phyloP scores from a whole-genome alignment of 2,797 vertebrate species.

The Xiphophorus birchmanni region DNA sequence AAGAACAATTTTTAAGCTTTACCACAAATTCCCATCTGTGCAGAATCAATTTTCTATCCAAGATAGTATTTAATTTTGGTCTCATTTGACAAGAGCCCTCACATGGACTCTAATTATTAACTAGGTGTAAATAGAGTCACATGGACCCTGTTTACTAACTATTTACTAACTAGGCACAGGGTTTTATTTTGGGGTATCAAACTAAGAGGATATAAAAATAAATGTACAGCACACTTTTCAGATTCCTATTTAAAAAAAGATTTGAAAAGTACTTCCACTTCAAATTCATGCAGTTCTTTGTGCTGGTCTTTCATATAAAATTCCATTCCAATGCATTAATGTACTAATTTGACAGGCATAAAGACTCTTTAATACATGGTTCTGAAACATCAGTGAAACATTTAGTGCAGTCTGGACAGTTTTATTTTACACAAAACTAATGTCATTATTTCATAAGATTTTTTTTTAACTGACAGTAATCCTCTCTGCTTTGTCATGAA shows the following conservation, averaged over 20 bases:
- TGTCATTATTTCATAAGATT: slow-evolving; percentile 39
- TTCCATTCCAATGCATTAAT: neutral
- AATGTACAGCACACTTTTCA: neutral
- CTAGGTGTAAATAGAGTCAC: neutral
- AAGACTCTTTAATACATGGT: too few species aligned
- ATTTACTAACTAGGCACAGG: too few species aligned
- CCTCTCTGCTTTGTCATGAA: slow-evolving; percentile 52
- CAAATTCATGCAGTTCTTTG: neutral
- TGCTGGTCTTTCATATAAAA: neutral
- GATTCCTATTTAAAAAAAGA: neutral
- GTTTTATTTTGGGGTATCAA: neutral
- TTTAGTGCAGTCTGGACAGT: neutral
- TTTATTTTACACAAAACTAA: slow-evolving; percentile 34
- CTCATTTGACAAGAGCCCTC: neutral
- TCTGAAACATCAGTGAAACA: too few species aligned
- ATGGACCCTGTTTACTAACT: neutral
- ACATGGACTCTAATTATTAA: neutral
- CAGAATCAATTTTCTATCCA: neutral
- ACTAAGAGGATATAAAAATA: neutral
- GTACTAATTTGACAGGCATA: too few species aligned
- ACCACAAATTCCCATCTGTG: neutral
- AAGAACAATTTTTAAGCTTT: neutral
- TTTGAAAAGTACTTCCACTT: neutral
- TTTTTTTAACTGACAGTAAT: slow-evolving; percentile 38
- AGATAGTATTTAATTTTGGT: neutral